Evolutionary conservation across 2,113 vertebrate species (phyloP).

Genomic region (Chauna torquata): DNA sequence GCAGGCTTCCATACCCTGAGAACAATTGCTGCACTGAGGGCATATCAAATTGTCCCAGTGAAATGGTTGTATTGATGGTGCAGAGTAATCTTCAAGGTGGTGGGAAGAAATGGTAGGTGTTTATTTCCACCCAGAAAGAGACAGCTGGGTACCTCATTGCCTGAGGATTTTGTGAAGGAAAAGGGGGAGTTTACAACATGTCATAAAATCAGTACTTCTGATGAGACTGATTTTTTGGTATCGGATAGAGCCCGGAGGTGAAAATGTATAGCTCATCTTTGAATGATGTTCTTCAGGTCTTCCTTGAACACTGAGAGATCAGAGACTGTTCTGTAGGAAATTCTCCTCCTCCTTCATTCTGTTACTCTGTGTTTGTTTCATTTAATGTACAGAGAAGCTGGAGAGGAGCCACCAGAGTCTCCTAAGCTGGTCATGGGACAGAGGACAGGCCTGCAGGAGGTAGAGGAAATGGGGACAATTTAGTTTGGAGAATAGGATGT

Average conservation of each 20-base stretch:
- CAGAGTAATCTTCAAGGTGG: background rate
- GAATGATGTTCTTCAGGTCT: background rate
- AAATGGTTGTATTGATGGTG: accelerated
- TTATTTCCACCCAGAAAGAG: background rate
- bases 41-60: background rate
- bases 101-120: background rate
- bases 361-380: background rate
- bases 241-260: background rate
- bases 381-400: background rate
- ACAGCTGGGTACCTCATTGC: background rate
- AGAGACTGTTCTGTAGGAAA: background rate
- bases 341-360: background rate
- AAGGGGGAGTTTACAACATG: background rate
- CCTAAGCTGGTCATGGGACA: background rate
- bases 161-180: background rate
- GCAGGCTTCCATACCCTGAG: background rate
- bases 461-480: background rate
- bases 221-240: background rate
- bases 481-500: background rate
- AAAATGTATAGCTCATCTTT: background rate
- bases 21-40: background rate
- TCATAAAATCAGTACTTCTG: background rate
- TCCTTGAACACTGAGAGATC: background rate
- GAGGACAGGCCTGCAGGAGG: background rate
- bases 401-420: background rate